Conservation (phyloP, 2,888 invertebrate species). For the Cephus spinipes region DNA sequence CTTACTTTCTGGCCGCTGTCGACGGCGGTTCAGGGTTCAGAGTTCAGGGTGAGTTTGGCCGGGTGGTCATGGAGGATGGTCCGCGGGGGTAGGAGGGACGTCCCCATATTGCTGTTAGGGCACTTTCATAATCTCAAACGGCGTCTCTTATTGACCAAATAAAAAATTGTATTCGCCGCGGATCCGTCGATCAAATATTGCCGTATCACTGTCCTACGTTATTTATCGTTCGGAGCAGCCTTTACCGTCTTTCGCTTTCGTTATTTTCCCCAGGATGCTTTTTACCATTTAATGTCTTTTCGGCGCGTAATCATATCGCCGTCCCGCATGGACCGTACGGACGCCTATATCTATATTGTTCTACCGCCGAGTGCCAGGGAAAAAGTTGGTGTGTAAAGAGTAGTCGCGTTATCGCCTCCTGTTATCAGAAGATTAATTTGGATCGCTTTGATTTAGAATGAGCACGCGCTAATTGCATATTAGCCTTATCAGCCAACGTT, state of each 20-base stretch:
- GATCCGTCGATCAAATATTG: slow-evolving; percentile 42
- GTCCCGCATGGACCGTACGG: neutral
- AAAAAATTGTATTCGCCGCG: slow-evolving; percentile 45
- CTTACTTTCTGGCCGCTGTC: slow-evolving; percentile 6
- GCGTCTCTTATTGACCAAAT: slow-evolving; percentile 48
- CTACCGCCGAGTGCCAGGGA: neutral
- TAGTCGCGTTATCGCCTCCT: neutral
- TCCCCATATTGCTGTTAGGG: slow-evolving; percentile 56
- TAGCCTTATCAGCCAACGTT: neutral
- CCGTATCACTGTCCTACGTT: slow-evolving; percentile 11
- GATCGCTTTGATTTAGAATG: slow-evolving; percentile 6
- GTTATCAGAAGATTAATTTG: slow-evolving; percentile 4
- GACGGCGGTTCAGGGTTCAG: slow-evolving; percentile 21
- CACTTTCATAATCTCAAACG: slow-evolving; percentile 58
- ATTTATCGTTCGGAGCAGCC: neutral
- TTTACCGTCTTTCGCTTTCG: neutral
- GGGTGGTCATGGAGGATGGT: neutral
- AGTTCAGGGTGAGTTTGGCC: slow-evolving; percentile 12
- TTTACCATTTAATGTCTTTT: neutral
- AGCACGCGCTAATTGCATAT: slow-evolving; percentile 7
- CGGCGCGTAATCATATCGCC: neutral
- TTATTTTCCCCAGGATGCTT: neutral
- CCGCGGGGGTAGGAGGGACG: slow-evolving; percentile 23
- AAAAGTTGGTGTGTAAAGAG: neutral
- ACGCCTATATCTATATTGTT: neutral